Percentiles rank a stretch among this genome's conserved stretches.
Conservation (phyloP, 2,888 invertebrate genomes). For the Siphlonurus alternatus region DNA sequence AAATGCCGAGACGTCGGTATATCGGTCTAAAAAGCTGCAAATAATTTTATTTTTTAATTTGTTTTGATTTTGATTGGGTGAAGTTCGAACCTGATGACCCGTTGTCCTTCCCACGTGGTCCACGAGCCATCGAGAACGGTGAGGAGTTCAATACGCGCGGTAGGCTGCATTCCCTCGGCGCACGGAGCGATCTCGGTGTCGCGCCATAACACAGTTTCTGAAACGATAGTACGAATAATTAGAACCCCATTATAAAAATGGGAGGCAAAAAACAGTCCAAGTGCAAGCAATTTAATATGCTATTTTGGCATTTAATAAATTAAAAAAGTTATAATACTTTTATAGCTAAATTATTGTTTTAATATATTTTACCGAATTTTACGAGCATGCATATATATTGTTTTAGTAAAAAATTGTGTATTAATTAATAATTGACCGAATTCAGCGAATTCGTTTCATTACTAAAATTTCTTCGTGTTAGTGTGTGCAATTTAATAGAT, state of each 20-base stretch:
- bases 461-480: too few relatives aligned
- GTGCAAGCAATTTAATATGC: too few relatives aligned
- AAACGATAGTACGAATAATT: not conserved
- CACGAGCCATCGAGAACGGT: not conserved
- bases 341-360: too few relatives aligned
- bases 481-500: too few relatives aligned
- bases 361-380: too few relatives aligned
- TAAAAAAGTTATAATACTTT: too few relatives aligned
- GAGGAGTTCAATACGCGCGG: not conserved
- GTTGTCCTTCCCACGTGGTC: not conserved
- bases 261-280: not conserved
- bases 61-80: too few relatives aligned
- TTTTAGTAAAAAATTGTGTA: too few relatives aligned
- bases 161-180: not conserved
- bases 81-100: not conserved
- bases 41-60: slow-evolving; percentile 1
- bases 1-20: slow-evolving; percentile 37
- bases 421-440: too few relatives aligned
- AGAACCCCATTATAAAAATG: not conserved
- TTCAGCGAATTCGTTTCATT: too few relatives aligned
- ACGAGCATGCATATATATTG: too few relatives aligned
- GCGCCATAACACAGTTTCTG: slow-evolving; percentile 1
- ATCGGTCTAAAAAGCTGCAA: slow-evolving; percentile 37
- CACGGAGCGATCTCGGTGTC: not conserved
- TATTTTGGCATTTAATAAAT: too few relatives aligned